Percentiles rank a stretch among this genome's conserved stretches.
Evolutionary conservation across 2,797 vertebrate genomes (phyloP).

Genomic region (Melanotaenia nigrans): DNA sequence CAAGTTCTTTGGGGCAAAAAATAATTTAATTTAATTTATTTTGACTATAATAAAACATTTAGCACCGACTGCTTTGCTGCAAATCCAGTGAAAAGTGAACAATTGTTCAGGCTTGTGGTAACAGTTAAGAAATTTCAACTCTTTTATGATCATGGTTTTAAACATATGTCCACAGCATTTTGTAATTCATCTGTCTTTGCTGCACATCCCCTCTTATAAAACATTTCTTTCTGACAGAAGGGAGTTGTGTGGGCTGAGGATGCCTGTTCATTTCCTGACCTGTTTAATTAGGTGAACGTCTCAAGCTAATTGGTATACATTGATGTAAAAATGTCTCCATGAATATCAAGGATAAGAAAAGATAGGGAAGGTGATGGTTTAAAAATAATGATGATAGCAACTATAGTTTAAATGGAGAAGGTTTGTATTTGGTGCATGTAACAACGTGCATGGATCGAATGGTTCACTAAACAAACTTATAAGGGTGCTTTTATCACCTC

Average conservation of each 20-base stretch:
- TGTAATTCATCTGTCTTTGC: slow-evolving; percentile 6
- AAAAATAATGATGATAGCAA: slow-evolving; percentile 54
- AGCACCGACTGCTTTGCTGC: neutral
- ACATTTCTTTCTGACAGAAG: slow-evolving; percentile 25
- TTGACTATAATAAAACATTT: too few relatives aligned
- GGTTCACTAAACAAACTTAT: slow-evolving; percentile 54
- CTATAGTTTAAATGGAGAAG: slow-evolving; percentile 41
- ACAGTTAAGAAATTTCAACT: neutral
- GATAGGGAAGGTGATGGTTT: slow-evolving; percentile 42
- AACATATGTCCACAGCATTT: neutral
- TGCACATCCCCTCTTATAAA: slow-evolving; percentile 14
- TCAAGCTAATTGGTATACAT: slow-evolving; percentile 72
- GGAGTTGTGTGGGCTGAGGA: slow-evolving; percentile 38
- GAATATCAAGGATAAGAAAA: slow-evolving; percentile 71
- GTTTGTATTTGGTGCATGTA: slow-evolving; percentile 40
- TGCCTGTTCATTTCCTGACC: slow-evolving; percentile 63
- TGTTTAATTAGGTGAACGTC: slow-evolving; percentile 68
- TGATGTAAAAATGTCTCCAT: slow-evolving; percentile 67
- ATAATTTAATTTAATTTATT: too few relatives aligned
- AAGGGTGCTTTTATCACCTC: slow-evolving; percentile 31
- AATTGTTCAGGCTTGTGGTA: neutral
- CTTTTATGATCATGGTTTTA: neutral
- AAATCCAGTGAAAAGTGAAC: slow-evolving; percentile 15
- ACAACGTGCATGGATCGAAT: slow-evolving; percentile 64
- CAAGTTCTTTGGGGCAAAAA: too few relatives aligned